Evolutionary conservation across 2,797 vertebrate genomes (phyloP), one percentile per base, ranked within the genome.

Genomic region (Leucoraja ocellata): DNA sequence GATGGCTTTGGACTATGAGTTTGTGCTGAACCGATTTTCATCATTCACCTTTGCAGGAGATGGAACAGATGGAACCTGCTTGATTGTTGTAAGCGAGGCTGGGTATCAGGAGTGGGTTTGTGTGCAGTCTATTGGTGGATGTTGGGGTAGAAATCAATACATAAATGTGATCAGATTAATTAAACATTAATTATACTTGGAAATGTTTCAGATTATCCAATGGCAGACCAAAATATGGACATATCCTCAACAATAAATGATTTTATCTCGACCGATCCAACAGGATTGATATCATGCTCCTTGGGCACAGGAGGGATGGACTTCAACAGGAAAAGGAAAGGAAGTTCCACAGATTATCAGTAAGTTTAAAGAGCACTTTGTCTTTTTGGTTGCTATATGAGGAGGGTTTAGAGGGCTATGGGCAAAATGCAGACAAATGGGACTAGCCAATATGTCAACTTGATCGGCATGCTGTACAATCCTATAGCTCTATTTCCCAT

Each of bases 161-260:
- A 86, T 32, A 65, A 63, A 18, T 61, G 28, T 86, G 11, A 23
- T 18, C 4, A 16, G 28, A n/a, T 88, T n/a, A 88, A 32, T 68
- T 90, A 36, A 32, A 54, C 36, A 18, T 54, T 25, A 76, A 54
- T 76, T 91, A 16, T 74, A 54, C 71, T 39, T 92, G 11, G 23
- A 16, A 54, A 73, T 76, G 93, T 86, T 93, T 74, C 94, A 99
- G 98, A 97, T 96, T 96, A 97, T 96, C 98, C 98, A 97, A 99
- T 99, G 98, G 99, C 98, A 95, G 99, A 99, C 98, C 99, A 99
- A 97, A 99, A 98, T 96, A 99, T 99, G 99, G 99, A 99, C 96
- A 99, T 99, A 96, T 98, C 98, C 95, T 99, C 99, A 95, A 99
- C 99, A 14, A 99, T 99, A 96, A 99, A 97, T 94, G 98, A 99